phyloP scores from a whole-genome alignment of 1,140 invertebrate species.

The Tribolium castaneum region DNA sequence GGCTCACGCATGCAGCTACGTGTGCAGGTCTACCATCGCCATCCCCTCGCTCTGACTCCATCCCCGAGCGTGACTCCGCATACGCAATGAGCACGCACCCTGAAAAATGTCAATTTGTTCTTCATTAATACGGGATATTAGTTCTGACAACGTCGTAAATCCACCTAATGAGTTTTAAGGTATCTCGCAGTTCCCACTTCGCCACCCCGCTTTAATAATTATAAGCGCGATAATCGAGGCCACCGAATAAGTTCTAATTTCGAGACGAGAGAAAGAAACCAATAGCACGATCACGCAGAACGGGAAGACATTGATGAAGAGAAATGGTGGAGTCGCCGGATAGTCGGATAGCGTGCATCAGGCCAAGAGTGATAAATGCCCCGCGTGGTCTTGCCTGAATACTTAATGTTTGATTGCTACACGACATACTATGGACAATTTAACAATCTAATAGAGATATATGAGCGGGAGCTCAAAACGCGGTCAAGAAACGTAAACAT shows the following conservation, averaged over 20 bases:
- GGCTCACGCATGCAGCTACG: constrained; percentile 50
- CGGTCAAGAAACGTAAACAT: constrained; percentile 27
- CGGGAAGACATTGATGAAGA: constrained; percentile 59
- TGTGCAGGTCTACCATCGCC: constrained; percentile 41
- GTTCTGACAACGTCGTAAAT: constrained; percentile 51
- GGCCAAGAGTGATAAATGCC: constrained; percentile 51
- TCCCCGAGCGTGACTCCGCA: constrained; percentile 51
- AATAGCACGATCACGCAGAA: constrained; percentile 57
- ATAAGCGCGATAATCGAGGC: not conserved
- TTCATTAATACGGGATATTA: constrained; percentile 55
- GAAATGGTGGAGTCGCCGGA: constrained; percentile 55
- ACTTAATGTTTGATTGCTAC: constrained; percentile 60
- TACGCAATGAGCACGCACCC: constrained; percentile 55
- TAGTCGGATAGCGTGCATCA: constrained; percentile 46
- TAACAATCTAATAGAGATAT: constrained; percentile 56
- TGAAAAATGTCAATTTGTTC: constrained; percentile 56
- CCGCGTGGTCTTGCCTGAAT: constrained; percentile 55
- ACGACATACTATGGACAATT: constrained; percentile 59
- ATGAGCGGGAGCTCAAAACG: constrained; percentile 39
- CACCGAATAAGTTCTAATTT: constrained; percentile 47
- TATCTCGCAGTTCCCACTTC: constrained; percentile 6
- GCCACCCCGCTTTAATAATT: not conserved
- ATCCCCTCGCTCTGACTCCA: constrained; percentile 37
- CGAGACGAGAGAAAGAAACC: constrained; percentile 52
- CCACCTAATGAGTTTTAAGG: constrained; percentile 38